Percentiles rank a stretch among this genome's conserved stretches.
Conservation (phyloP, 1,140 invertebrate species). For the Glossosoma conforme region DNA sequence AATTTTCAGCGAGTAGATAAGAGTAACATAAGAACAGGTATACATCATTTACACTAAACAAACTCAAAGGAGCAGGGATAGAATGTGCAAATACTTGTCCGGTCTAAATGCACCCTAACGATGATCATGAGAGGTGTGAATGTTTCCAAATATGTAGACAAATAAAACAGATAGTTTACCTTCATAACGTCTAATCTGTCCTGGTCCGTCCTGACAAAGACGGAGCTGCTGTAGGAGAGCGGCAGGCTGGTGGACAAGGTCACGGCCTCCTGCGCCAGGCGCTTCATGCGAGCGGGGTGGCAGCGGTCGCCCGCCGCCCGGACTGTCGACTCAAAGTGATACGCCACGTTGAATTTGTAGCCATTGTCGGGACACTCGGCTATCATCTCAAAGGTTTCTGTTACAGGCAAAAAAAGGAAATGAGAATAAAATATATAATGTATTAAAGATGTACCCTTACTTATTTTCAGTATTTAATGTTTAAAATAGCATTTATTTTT, state of each 20-base stretch:
- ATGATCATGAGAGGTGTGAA: no score
- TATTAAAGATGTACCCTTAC: no score
- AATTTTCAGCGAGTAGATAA: no score
- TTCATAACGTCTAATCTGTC: constrained; percentile 95
- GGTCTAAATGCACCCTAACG: no score
- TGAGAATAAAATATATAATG: constrained; percentile 1
- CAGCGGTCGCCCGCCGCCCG: constrained; percentile 78
- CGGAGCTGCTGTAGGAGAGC: constrained; percentile 88
- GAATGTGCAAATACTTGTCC: no score
- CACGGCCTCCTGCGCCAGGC: constrained; percentile 92
- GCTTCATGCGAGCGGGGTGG: constrained; percentile 81
- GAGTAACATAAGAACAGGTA: no score
- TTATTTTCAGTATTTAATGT: no score
- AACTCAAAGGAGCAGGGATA: no score
- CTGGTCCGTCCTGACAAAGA: constrained; percentile 93
- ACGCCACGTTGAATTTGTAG: constrained; percentile 78
- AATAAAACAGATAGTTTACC: no score
- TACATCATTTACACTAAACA: no score
- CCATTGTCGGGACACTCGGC: constrained; percentile 64
- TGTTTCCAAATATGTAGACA: no score
- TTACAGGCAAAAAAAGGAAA: constrained; percentile 32
- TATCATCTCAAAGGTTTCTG: constrained; percentile 90
- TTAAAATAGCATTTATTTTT: no score
- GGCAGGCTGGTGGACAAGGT: constrained; percentile 92
- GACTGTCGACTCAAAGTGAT: constrained; percentile 89